A percentile compares a stretch with the other conserved stretches of the same genome.
Evolutionary conservation across 2,888 invertebrate species (phyloP).

Genomic region (Eumerus sabulonum): DNA sequence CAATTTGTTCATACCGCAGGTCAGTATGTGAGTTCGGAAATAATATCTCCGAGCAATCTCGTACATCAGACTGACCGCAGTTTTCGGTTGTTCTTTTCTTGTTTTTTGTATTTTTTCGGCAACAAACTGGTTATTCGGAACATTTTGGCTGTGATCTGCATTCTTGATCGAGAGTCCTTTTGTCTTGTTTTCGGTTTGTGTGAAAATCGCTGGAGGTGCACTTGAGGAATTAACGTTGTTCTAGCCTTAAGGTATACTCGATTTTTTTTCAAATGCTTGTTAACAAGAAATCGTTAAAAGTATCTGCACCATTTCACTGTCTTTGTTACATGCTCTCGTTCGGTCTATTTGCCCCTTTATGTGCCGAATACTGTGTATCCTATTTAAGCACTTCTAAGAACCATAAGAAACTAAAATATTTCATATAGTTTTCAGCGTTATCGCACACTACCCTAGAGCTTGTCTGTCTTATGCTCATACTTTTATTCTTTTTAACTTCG

Average conservation of each 20-base stretch:
- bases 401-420: no score
- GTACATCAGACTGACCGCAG: constrained; percentile 4
- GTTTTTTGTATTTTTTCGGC: constrained; percentile 21
- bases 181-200: constrained; percentile 10
- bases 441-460: no score
- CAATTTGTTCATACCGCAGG: constrained; percentile 61
- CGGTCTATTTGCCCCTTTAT: no score
- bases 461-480: no score
- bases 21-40: constrained; percentile 45
- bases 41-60: constrained; percentile 50
- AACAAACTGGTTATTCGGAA: constrained; percentile 36
- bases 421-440: no score
- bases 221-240: constrained; percentile 24
- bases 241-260: no score
- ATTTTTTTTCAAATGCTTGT: no score
- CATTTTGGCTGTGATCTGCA: constrained; percentile 19
- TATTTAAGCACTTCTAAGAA: no score
- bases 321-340: no score
- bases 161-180: constrained; percentile 41
- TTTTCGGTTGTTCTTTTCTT: neutral
- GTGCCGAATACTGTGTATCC: no score
- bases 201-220: constrained; percentile 3
- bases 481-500: neutral
- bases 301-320: no score
- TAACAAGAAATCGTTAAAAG: no score